A percentile compares a stretch with the other conserved stretches of the same genome.
These are phyloP conservation scores for Mus spretus DNA, from an alignment of 2,797 vertebrate species.

Conservation along the genomic window DNA sequence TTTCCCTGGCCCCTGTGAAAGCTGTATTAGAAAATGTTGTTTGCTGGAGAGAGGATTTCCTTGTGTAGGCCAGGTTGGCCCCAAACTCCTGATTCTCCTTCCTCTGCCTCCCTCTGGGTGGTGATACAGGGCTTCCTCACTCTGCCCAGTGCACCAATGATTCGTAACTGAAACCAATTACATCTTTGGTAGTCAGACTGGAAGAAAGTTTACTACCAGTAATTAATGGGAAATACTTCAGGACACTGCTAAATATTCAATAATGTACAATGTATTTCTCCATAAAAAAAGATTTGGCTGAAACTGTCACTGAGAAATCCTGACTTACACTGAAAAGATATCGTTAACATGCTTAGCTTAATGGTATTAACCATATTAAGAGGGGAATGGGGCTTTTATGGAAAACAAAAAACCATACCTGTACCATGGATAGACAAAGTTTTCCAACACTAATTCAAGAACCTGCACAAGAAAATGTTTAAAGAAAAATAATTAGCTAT, in stretches of 20 bases:
- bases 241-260: not conserved
- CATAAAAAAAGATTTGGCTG: not conserved
- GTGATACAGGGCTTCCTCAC: not conserved
- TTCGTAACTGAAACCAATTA: not conserved
- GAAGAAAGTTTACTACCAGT: not conserved
- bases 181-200: not conserved
- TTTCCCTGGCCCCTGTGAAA: not conserved
- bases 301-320: not conserved
- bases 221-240: not conserved
- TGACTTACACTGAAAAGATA: not conserved
- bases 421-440: slow-evolving; percentile 98
- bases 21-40: not conserved
- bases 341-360: not conserved
- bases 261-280: not conserved
- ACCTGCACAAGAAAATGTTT: slow-evolving; percentile 90
- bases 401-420: slow-evolving; percentile 90
- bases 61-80: not conserved
- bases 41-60: not conserved
- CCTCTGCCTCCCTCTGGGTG: not conserved
- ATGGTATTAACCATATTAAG: not conserved
- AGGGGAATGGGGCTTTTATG: not conserved
- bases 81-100: not conserved
- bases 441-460: slow-evolving; percentile 97
- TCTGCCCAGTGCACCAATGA: not conserved
- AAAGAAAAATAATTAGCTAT: slow-evolving; percentile 69